Base-by-base conservation (phyloP, 2,797 vertebrate genomes). In the Chaenodraco wilsoni region DNA sequence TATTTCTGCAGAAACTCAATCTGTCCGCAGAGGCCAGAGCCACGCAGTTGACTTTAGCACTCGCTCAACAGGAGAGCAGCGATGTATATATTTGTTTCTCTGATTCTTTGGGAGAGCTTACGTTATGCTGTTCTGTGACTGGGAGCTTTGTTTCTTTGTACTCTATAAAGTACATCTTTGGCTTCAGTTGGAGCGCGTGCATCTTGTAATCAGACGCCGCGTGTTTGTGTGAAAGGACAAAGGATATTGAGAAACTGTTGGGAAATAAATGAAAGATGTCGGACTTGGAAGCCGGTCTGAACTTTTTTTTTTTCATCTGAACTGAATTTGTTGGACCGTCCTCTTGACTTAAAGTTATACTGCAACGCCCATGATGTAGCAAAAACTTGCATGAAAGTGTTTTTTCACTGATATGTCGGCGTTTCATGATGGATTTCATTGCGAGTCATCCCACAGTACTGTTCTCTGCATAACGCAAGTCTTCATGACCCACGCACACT, bases 1-100 rank as follows among this genome's bases (percentile, higher is more conserved):
- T 88, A 80, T 86, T 92, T 92, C 83, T 89, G 78, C 73, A 81
- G 91, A 91, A 93, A 95, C 84, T 83, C 67, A 69, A 90, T 91
- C 88, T 77, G 65, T 74, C 78, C 33, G 9, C 65, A 40, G 77
- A 81, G 87, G 57, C 65, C 75, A 16, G 43, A 52, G 81, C 54
- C 64, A 70, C 69, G 1, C 1, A 40, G 62, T 15, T 49, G 63
- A 54, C 64, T 78, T 49, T 13, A 55, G 71, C 3, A 16, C 8
- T 9, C 2, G 13, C 45, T 78, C 15, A 0, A 23, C 41, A n/a
- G 54, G 41, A 75, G 66, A 70, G 45, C n/a, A 23, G 17, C 14
- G 4, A 16, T 9, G 33, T 37, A 2, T 37, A 37, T 12, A 17
- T 48, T 11, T 15, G 1, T 49, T 51, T 66, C 9, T 65, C 45